A percentile compares a stretch with the other conserved stretches of the same genome.
Evolutionary conservation across 2,888 invertebrate genomes (phyloP).

Genomic region (Melolontha melolontha): DNA sequence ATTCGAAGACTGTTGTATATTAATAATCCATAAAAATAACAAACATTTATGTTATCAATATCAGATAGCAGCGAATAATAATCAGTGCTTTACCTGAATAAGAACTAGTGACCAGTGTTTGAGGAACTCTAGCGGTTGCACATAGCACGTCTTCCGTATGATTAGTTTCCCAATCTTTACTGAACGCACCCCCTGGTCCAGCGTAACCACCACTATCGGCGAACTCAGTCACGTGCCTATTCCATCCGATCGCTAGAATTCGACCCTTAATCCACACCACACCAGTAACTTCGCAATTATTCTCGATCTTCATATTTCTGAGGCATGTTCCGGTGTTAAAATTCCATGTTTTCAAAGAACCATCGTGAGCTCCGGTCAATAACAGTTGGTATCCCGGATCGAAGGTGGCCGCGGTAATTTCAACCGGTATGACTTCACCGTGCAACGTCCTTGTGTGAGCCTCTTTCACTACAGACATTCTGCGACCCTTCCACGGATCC

Average conservation of each 20-base stretch:
- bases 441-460: conserved; percentile 77
- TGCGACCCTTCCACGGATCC: conserved; percentile 80
- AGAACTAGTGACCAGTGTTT: conserved; percentile 79
- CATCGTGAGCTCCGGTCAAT: conserved; percentile 83
- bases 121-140: conserved; percentile 74
- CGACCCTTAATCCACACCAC: conserved; percentile 68
- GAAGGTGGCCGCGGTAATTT: conserved; percentile 83
- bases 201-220: conserved; percentile 69
- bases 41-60: too few relatives aligned
- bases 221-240: conserved; percentile 78
- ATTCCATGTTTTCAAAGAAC: conserved; percentile 86
- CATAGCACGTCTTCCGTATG: conserved; percentile 83
- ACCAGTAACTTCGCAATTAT: conserved; percentile 67
- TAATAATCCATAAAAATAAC: too few relatives aligned
- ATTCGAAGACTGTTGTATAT: too few relatives aligned
- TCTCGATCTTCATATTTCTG: conserved; percentile 74
- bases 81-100: conserved; percentile 66
- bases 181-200: conserved; percentile 64
- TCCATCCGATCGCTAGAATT: conserved; percentile 85
- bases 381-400: conserved; percentile 80
- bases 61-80: too few relatives aligned
- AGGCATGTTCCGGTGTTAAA: conserved; percentile 84
- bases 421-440: conserved; percentile 75
- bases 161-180: conserved; percentile 77
- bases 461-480: conserved; percentile 75